phyloP scores from a whole-genome alignment of 2,113 vertebrate species.

The Mystacornis crossleyi region DNA sequence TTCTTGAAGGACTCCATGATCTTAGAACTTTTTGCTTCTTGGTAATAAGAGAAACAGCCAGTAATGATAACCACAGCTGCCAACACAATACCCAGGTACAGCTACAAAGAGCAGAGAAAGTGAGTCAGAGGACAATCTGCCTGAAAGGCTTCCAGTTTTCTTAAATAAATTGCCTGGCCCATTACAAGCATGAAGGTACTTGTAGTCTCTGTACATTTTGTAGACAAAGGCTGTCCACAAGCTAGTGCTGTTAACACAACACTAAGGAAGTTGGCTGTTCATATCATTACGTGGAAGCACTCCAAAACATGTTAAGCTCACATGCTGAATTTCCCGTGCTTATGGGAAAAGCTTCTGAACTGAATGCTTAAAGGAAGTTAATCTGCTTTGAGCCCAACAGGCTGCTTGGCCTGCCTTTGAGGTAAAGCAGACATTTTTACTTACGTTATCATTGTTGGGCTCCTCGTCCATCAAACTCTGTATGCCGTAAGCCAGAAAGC shows the following conservation, averaged over 20 bases:
- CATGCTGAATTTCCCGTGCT: background rate
- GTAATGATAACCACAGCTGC: conserved; percentile 96
- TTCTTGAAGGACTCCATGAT: conserved; percentile 99
- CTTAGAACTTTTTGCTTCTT: conserved; percentile 98
- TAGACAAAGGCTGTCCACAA: background rate
- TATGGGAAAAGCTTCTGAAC: conserved; percentile 27
- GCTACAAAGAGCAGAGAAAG: conserved; percentile 67
- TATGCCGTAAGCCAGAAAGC: conserved; percentile 90
- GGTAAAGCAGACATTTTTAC: conserved; percentile 4
- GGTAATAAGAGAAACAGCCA: conserved; percentile 95
- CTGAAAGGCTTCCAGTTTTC: background rate
- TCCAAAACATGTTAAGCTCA: background rate
- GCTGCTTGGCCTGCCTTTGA: background rate
- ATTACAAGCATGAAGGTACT: background rate
- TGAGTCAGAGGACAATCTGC: background rate
- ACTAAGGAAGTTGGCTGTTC: conserved; percentile 23
- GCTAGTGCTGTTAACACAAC: background rate
- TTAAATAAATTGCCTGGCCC: background rate
- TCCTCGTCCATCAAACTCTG: conserved; percentile 83
- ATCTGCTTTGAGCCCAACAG: background rate
- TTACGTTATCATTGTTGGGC: conserved; percentile 89
- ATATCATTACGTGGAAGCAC: conserved; percentile 22
- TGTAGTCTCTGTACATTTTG: background rate
- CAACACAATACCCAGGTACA: conserved; percentile 93
- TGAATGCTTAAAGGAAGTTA: background rate